Evolutionary conservation across 2,888 invertebrate species (phyloP), one percentile per base, ranked within the genome.

Genomic region (Drosophila crucigera): DNA sequence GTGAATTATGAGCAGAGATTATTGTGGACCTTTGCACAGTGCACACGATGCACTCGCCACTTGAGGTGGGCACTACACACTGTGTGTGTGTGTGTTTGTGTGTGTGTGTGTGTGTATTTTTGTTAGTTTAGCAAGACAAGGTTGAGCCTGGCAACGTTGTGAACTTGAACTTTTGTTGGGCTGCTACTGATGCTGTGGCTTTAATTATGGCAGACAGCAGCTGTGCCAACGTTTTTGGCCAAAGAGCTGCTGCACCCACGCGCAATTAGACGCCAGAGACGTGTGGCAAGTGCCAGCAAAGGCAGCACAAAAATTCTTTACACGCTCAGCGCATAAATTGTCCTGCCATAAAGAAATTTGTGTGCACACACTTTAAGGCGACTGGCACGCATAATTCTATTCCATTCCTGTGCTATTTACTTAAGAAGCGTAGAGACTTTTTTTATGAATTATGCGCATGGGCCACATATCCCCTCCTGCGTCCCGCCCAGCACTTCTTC

Each of bases 121-220:
- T 52, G 73, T 63, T 47, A 70, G 56, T 47, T 35, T 39, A 22
- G n/a, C 5, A 16, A 47, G 28, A 65, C 80, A 81, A 80, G 81
- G 82, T 78, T 82, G 72, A 58, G 55, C 49, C 56, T 58, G 54
- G 55, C 43, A 68, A 41, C 49, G 50, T 28, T 61, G 64, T 64
- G 82, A 80, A 80, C 80, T 80, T 80, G 80, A 80, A 82, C 80
- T 81, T 81, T 78, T 78, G 78, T 75, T 75, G 75, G 77, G 54
- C 52, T 65, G 28, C 56, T 14, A 52, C 60, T 53, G n/a, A 14
- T 39, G 19, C 55, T 56, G 25, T 47, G 55, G 82, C 75, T 81
- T 81, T 80, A 81, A 81, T 78, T 80, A 73, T 62, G 63, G 61
- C 73, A 82, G 71, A 80, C 78, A 75, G 64, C 71, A 72, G 35